Evolutionary conservation across 1,140 invertebrate species (phyloP).

Genomic region (Ganaspis sp.): DNA sequence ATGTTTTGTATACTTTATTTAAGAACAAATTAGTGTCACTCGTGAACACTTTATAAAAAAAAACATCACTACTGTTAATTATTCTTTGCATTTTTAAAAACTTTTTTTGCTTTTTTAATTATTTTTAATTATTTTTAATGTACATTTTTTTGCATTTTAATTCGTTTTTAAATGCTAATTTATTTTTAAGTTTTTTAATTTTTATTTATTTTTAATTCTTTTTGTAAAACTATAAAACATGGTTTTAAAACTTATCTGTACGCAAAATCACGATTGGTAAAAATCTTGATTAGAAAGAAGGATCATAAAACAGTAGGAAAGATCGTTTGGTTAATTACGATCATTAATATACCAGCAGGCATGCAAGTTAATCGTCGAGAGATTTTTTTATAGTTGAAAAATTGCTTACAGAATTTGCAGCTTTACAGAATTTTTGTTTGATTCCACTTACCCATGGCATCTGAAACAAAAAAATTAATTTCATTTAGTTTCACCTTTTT

Average conservation of each 20-base stretch:
- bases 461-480: slow-evolving; percentile 71
- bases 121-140: too few relatives aligned
- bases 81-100: too few relatives aligned
- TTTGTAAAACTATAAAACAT: too few relatives aligned
- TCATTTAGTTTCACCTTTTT: slow-evolving; percentile 43
- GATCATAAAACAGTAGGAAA: slow-evolving; percentile 34
- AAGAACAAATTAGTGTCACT: too few relatives aligned
- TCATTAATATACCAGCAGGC: slow-evolving; percentile 47
- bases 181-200: too few relatives aligned
- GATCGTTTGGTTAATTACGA: slow-evolving; percentile 58
- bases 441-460: slow-evolving; percentile 74
- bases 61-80: too few relatives aligned
- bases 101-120: too few relatives aligned
- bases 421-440: slow-evolving; percentile 5
- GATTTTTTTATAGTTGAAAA: slow-evolving; percentile 26
- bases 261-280: neutral
- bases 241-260: neutral
- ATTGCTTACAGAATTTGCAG: too few relatives aligned
- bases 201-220: too few relatives aligned
- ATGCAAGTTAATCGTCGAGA: slow-evolving; percentile 23
- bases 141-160: too few relatives aligned
- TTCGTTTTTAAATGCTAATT: too few relatives aligned
- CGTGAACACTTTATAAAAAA: too few relatives aligned
- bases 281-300: slow-evolving; percentile 18
- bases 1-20: neutral